Evolutionary conservation across 2,888 invertebrate species (phyloP), one percentile per base, ranked within the genome.

Genomic region (Formica aserva): DNA sequence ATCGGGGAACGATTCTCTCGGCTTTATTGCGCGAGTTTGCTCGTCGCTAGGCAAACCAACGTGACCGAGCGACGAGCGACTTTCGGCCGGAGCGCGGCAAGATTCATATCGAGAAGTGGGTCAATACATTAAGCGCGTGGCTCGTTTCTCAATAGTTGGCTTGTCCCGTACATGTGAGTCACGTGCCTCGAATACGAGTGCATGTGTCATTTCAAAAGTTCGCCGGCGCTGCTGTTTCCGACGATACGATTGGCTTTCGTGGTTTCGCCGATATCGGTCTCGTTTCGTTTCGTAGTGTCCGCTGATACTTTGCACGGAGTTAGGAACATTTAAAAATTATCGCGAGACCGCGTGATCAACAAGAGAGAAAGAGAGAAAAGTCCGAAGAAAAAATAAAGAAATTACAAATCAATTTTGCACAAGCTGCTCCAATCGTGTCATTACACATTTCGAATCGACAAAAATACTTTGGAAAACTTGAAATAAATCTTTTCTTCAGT

Each of bases 81-180:
- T 87, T 85, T 84, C 38, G 69, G 38, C 29, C 82, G 75, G 65
- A 81, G 77, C 69, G 86, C 71, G 86, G 88, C 86, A 91, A 88
- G 88, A 91, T 92, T 91, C 88, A 91, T 91, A 92, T 90, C 85
- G 80, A 62, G 80, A 92, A 91, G 86, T 90, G 85, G 92, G 90
- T 91, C 92, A 91, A 91, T 90, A 88, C 90, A 87, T 88, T 90
- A 89, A 90, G 91, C 87, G 84, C 86, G 86, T 86, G 89, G 84
- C 87, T 90, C 88, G 91, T 87, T 91, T 91, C 85, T 87, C 87
- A 83, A 88, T 88, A 85, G 87, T 67, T 72, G 32, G 60, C 35
- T 75, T 41, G n/a, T 45, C 67, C 62, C 63, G 22, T 82, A 72
- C 76, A 86, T 85, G 84, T 83, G 74, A 85, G 88, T 90, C 88